Percentiles rank a stretch among this genome's conserved stretches.
Conservation (phyloP, 37 sponge, comb jelly and placozoan species). For the Aplysina aerophoba region DNA sequence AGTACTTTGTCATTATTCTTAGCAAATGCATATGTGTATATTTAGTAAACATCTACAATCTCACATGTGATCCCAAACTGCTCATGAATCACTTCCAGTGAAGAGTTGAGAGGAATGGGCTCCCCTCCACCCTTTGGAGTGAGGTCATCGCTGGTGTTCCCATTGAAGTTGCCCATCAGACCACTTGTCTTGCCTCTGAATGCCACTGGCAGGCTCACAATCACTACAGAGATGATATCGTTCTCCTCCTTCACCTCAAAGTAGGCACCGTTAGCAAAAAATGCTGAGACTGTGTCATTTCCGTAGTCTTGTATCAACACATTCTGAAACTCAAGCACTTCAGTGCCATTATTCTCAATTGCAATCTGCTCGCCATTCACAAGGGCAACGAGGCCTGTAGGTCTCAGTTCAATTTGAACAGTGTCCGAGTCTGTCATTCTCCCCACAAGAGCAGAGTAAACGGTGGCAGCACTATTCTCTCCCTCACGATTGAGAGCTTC, state of each 20-base stretch:
- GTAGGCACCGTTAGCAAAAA: conserved; percentile 24
- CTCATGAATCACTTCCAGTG: conserved; percentile 39
- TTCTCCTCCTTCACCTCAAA: conserved; percentile 34
- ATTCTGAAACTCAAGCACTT: neutral
- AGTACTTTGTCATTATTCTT: too few relatives aligned
- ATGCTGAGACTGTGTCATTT: conserved; percentile 30
- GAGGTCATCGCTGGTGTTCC: conserved; percentile 45
- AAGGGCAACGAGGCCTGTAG: conserved; percentile 7
- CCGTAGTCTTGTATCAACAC: neutral
- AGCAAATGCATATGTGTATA: too few relatives aligned
- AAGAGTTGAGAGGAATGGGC: conserved; percentile 29
- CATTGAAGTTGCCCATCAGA: conserved; percentile 50
- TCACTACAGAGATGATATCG: conserved; percentile 39
- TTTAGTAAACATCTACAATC: too few relatives aligned
- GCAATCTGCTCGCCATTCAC: conserved; percentile 23
- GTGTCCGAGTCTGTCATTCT: conserved; percentile 49
- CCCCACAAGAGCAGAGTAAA: conserved; percentile 55
- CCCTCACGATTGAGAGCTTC: neutral
- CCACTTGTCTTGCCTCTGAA: conserved; percentile 30
- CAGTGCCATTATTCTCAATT: neutral
- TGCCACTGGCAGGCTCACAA: conserved; percentile 21
- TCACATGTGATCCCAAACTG: conserved; percentile 56
- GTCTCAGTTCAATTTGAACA: conserved; percentile 46
- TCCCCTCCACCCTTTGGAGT: conserved; percentile 29
- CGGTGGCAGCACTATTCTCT: conserved; percentile 35